These are phyloP conservation scores for Catharus ustulatus DNA, from an alignment of 2,797 vertebrate genomes.

Conservation along the genomic window DNA sequence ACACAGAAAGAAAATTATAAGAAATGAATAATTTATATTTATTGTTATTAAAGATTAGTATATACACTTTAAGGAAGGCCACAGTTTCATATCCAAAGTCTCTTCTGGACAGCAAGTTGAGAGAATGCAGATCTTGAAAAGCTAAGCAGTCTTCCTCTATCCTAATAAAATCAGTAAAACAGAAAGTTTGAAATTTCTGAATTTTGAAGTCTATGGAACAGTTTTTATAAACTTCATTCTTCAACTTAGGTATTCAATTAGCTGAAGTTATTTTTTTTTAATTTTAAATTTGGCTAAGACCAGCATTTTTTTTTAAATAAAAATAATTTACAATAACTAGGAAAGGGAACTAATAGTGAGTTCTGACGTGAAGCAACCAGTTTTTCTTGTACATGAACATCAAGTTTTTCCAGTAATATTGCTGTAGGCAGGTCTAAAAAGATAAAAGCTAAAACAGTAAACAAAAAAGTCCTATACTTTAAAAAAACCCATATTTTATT, in stretches of 20 bases:
- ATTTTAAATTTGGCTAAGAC: neutral
- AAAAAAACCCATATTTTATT: accelerated
- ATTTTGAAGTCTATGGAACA: neutral
- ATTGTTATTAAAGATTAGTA: neutral
- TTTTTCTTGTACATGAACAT: neutral
- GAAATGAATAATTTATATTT: neutral
- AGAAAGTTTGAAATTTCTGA: neutral
- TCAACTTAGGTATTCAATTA: neutral
- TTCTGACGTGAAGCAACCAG: neutral
- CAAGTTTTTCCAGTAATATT: neutral
- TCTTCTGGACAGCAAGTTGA: neutral
- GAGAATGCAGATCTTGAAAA: neutral
- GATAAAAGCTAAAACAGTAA: neutral
- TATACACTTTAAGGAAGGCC: neutral
- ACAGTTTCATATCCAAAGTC: neutral
- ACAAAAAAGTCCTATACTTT: neutral
- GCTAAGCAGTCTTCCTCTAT: neutral
- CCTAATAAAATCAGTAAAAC: neutral
- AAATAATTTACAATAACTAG: neutral
- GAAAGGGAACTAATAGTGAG: neutral
- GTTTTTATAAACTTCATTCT: neutral
- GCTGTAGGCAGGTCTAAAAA: neutral
- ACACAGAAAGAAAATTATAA: neutral
- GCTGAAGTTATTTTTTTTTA: neutral
- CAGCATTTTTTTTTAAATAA: neutral